phyloP scores from a whole-genome alignment of 1,140 invertebrate species.

The Aphis craccivora region DNA sequence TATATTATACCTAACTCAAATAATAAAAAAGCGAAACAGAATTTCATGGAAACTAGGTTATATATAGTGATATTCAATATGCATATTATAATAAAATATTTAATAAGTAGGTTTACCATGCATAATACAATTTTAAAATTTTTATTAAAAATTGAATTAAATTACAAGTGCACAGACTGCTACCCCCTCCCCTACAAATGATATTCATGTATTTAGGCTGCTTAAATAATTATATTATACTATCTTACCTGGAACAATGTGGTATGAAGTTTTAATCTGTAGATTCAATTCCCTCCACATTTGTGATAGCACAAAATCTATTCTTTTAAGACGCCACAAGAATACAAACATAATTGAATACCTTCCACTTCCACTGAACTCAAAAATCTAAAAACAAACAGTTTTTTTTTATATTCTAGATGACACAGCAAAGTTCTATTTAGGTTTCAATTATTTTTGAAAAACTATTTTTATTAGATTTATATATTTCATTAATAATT shows the following conservation, averaged over 20 bases:
- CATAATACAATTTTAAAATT: no score
- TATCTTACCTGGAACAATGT: constrained; percentile 53
- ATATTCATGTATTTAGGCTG: background rate
- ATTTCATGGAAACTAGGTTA: no score
- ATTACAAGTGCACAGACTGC: no score
- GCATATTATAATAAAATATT: no score
- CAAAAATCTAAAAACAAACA: constrained; percentile 74
- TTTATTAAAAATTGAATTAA: no score
- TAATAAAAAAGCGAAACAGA: no score
- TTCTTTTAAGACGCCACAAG: constrained; percentile 92
- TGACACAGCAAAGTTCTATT: background rate
- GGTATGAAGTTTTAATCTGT: constrained; percentile 66
- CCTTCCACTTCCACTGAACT: constrained; percentile 84
- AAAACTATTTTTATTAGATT: background rate
- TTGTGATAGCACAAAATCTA: constrained; percentile 87
- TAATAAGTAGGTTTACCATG: no score
- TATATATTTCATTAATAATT: background rate
- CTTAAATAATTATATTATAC: background rate
- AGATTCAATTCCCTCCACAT: constrained; percentile 74
- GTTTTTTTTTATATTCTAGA: background rate
- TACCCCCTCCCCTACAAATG: background rate
- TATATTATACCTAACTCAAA: no score
- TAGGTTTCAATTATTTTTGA: background rate
- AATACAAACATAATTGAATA: constrained; percentile 85
- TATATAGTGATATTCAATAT: no score